These are phyloP conservation scores for Ormia ochracea DNA, from an alignment of 2,888 invertebrate species.

Conservation along the genomic window DNA sequence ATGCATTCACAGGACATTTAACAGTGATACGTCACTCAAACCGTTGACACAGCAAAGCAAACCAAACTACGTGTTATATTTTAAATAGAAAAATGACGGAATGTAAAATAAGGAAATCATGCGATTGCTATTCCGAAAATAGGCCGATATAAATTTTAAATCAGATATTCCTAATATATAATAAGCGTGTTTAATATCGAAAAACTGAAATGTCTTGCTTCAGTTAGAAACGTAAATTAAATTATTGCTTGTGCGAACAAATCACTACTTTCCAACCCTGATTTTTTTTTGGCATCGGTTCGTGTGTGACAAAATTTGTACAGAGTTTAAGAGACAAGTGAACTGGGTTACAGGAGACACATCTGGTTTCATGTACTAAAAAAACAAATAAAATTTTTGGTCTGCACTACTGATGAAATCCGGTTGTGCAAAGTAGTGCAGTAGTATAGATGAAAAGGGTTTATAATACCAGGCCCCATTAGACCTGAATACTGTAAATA, in stretches of 20 bases:
- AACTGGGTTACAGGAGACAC: constrained; percentile 29
- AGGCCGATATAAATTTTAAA: neutral
- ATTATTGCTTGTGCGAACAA: neutral
- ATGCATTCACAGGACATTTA: constrained; percentile 52
- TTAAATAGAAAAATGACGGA: neutral
- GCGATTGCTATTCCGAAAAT: too few species aligned
- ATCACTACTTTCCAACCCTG: neutral
- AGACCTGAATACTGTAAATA: too few species aligned
- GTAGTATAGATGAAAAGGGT: too few species aligned
- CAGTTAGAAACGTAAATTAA: neutral
- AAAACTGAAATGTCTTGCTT: neutral
- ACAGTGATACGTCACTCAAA: constrained; percentile 41
- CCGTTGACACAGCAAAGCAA: neutral
- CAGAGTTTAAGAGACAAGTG: constrained; percentile 36
- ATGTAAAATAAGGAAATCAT: neutral
- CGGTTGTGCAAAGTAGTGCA: too few species aligned
- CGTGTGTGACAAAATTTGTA: constrained; percentile 1
- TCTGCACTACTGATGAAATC: too few species aligned
- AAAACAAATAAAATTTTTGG: neutral
- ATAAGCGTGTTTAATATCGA: too few species aligned
- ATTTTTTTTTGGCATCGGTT: neutral
- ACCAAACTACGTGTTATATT: neutral
- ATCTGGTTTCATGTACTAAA: constrained; percentile 11
- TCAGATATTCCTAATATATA: neutral
- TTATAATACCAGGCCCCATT: too few species aligned